Evolutionary conservation across 1,140 invertebrate species (phyloP).

Genomic region (Paralvinella palmiformis): DNA sequence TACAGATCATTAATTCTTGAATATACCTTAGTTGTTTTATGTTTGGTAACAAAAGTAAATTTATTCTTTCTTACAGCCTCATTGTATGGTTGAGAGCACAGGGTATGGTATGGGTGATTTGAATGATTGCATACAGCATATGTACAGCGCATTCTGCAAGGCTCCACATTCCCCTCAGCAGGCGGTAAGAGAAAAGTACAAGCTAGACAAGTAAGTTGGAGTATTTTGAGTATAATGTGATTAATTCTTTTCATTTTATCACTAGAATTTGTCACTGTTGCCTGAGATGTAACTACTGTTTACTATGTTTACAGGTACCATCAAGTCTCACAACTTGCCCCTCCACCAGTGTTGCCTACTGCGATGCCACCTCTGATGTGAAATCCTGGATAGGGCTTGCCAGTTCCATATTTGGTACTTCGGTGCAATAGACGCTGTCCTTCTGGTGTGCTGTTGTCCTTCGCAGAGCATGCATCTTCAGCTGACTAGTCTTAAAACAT

Average conservation of each 20-base stretch:
- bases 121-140: conserved; percentile 60
- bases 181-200: conserved; percentile 80
- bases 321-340: background rate
- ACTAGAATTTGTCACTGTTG: no score
- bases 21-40: background rate
- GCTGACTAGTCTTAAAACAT: background rate
- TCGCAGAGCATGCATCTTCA: background rate
- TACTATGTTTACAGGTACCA: conserved; percentile 2
- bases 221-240: background rate
- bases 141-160: conserved; percentile 64
- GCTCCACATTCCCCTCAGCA: conserved; percentile 65
- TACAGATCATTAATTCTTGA: background rate
- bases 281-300: background rate
- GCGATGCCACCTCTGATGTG: background rate
- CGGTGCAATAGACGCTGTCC: background rate
- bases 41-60: background rate
- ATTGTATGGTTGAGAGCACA: conserved; percentile 59
- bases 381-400: background rate
- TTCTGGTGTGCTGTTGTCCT: no score
- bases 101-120: conserved; percentile 67
- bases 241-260: no score
- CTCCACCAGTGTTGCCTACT: background rate
- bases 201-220: conserved; percentile 60
- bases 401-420: background rate
- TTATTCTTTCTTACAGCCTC: conserved; percentile 51